Evolutionary conservation across 2,113 vertebrate genomes (phyloP), one percentile per base, ranked within the genome.

Genomic region (Rafetus swinhoei): DNA sequence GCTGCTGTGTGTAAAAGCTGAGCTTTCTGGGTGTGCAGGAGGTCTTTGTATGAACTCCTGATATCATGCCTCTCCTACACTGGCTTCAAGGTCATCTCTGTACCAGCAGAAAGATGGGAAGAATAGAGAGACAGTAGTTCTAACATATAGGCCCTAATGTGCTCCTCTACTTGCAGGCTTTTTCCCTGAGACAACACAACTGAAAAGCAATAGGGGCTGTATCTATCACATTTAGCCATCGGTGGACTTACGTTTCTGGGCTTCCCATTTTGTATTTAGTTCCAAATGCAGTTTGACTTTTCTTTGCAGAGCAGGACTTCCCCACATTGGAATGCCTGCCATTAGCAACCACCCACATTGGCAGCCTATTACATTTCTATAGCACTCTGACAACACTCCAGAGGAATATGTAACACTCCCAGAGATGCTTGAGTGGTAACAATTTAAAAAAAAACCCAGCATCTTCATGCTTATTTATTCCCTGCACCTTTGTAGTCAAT

Each of bases 401-500:
- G 93, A 96, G 83, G 96, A 96, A 95, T 91, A 96, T 96, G 94
- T 96, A 97, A 96, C 94, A 82, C 88, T 91, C 95, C 27, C 53
- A 92, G 65, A 93, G 80, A 86, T 97, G 96, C 95, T 1, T 54
- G 18, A 93, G 96, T 97, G 87, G n/a, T 90, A 93, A 87, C 85
- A 45, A 90, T 87, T 81, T 69, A 2, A 22, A 87, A 74, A 79
- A 45, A 50, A 25, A 54, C 25, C 69, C 16, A 10, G 27, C 27
- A 27, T 57, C 85, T 93, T 87, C 87, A 92, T 81, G 69, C 86
- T 74, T 94, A 94, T 88, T 90, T 88, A 90, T 91, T 96, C 93
- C 88, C 91, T 93, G 57, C 92, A 96, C 95, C 94, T 96, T 95
- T 95, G 88, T 94, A 97, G 93, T 86, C 97, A 94, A 97, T 96